phyloP scores from a whole-genome alignment of 2,888 invertebrate species.

The Leptinotarsa rubiginosa region DNA sequence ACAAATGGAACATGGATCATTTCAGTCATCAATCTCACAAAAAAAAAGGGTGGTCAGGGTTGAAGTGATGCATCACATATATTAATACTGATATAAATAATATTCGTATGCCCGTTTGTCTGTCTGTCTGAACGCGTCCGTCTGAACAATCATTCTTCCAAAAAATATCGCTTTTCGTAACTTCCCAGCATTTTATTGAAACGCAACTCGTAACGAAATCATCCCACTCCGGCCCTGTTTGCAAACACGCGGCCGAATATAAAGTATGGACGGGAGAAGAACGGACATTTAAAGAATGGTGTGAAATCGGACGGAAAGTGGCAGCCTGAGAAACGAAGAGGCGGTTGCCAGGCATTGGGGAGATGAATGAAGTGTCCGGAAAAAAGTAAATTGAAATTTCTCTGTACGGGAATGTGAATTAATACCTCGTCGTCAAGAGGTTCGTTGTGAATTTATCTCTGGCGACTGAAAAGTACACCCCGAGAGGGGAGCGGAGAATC shows the following conservation, averaged over 20 bases:
- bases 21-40: too few relatives aligned
- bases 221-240: background rate
- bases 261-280: constrained; percentile 40
- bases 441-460: constrained; percentile 2
- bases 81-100: too few relatives aligned
- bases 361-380: constrained; percentile 47
- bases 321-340: constrained; percentile 44
- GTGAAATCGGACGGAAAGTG: constrained; percentile 54
- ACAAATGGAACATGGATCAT: too few relatives aligned
- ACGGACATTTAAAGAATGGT: constrained; percentile 50
- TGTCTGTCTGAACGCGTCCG: too few relatives aligned
- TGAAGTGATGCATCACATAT: too few relatives aligned
- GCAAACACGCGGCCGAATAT: background rate
- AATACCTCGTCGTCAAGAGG: constrained; percentile 49
- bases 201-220: too few relatives aligned
- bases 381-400: constrained; percentile 56
- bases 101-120: too few relatives aligned
- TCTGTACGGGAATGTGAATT: constrained; percentile 52
- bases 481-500: background rate
- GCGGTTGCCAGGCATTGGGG: constrained; percentile 48
- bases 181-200: too few relatives aligned
- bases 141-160: too few relatives aligned
- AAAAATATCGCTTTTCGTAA: too few relatives aligned
- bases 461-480: background rate
- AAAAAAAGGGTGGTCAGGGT: too few relatives aligned